Evolutionary conservation across 2,888 invertebrate genomes (phyloP).

Genomic region (Lampropteryx suffumata): DNA sequence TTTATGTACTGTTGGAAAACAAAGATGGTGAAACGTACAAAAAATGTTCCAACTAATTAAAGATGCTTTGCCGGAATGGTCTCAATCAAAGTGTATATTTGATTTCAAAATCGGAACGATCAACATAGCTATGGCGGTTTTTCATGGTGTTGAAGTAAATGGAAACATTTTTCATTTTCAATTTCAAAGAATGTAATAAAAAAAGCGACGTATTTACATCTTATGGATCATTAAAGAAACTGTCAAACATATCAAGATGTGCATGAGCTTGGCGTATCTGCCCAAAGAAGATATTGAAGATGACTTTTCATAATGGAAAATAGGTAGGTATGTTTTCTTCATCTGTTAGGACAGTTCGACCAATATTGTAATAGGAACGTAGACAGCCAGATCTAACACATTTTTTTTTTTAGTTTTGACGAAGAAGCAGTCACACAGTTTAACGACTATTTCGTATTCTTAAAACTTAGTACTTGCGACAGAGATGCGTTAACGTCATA

Average conservation of each 20-base stretch:
- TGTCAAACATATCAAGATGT: background rate
- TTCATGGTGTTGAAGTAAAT: slow-evolving; percentile 3
- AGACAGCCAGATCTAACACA: too few species aligned
- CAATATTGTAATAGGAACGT: background rate
- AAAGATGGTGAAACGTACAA: slow-evolving; percentile 8
- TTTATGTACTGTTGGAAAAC: slow-evolving; percentile 11
- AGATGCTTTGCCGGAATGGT: slow-evolving; percentile 3
- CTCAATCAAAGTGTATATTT: slow-evolving; percentile 11
- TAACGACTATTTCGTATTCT: background rate
- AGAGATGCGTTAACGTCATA: too few species aligned
- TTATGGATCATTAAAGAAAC: background rate
- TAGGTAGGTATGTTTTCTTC: background rate
- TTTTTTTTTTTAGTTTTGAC: background rate
- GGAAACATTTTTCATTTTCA: background rate
- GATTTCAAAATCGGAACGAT: slow-evolving; percentile 12
- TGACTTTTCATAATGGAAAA: background rate
- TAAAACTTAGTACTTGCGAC: too few species aligned
- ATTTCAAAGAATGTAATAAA: background rate
- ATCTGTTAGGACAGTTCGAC: background rate
- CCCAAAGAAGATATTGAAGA: background rate
- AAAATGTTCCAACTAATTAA: slow-evolving; percentile 12
- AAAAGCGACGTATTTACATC: background rate
- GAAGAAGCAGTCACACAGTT: background rate
- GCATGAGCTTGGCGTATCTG: background rate
- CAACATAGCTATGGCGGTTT: slow-evolving; percentile 5